phyloP scores from a whole-genome alignment of 2,113 vertebrate species.

The Plotosus lineatus region DNA sequence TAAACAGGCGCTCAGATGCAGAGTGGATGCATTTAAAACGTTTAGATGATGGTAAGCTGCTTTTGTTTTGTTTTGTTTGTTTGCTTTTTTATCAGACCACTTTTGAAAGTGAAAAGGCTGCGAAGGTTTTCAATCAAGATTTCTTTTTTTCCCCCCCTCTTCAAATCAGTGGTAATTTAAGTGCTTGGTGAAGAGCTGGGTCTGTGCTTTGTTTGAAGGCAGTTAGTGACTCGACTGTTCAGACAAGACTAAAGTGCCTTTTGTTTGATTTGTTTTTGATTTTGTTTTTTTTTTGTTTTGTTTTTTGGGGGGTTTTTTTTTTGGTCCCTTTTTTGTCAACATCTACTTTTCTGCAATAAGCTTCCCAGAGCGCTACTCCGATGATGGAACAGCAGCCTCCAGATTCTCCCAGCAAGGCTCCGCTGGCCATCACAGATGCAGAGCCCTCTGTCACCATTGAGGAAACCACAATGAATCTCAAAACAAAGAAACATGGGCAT shows the following conservation, averaged over 20 bases:
- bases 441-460: slow-evolving; percentile 67
- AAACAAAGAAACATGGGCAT: slow-evolving; percentile 75
- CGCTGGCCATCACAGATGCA: slow-evolving; percentile 59
- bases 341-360: slow-evolving; percentile 59
- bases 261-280: background rate
- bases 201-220: background rate
- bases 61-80: too few relatives aligned
- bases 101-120: background rate
- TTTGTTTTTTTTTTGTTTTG: background rate
- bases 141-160: too few relatives aligned
- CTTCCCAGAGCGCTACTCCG: slow-evolving; percentile 85
- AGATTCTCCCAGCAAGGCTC: slow-evolving; percentile 80
- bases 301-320: background rate
- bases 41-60: slow-evolving; percentile 70
- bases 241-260: background rate
- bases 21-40: slow-evolving; percentile 95
- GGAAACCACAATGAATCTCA: slow-evolving; percentile 68
- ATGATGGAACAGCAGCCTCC: slow-evolving; percentile 81
- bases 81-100: background rate
- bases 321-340: background rate
- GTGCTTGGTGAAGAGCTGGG: background rate
- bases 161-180: background rate
- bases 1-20: slow-evolving; percentile 87
- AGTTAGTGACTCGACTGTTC: background rate
- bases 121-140: background rate